phyloP scores from a whole-genome alignment of 2,888 invertebrate genomes.

The Hyposoter didymator region DNA sequence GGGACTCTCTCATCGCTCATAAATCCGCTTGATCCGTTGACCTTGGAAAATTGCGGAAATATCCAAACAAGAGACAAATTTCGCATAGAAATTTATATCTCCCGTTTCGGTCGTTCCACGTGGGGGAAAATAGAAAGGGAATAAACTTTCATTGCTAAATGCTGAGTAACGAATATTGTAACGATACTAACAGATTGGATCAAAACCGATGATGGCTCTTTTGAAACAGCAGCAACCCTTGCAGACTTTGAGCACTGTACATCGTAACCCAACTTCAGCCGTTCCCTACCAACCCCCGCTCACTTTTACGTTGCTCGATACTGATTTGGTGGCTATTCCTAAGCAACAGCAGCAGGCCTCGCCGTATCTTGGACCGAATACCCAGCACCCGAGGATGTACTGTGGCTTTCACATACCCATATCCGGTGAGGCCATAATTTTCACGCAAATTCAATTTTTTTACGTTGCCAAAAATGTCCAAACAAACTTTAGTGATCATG shows the following conservation, averaged over 20 bases:
- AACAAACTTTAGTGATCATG: neutral
- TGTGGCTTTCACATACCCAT: conserved; percentile 85
- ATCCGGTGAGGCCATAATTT: conserved; percentile 79
- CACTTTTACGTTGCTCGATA: conserved; percentile 81
- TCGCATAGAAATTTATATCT: conserved; percentile 6
- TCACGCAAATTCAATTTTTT: neutral
- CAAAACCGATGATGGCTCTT: conserved; percentile 83
- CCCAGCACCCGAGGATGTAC: conserved; percentile 79
- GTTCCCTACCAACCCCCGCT: conserved; percentile 80
- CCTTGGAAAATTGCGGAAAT: neutral
- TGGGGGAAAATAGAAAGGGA: conserved; percentile 11
- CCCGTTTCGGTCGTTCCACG: neutral
- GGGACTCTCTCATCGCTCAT: conserved; percentile 4
- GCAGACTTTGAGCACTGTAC: conserved; percentile 80
- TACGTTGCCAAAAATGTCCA: neutral
- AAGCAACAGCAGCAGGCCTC: conserved; percentile 82
- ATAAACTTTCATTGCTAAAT: conserved; percentile 26
- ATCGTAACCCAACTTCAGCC: conserved; percentile 79
- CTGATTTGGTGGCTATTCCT: conserved; percentile 82
- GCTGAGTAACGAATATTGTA: conserved; percentile 69
- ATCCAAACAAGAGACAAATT: conserved; percentile 17
- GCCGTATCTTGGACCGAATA: conserved; percentile 78
- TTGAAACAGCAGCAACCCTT: conserved; percentile 82
- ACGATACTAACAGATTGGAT: conserved; percentile 81
- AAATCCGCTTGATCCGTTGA: conserved; percentile 15